These are phyloP conservation scores for Ochlodes sylvanus DNA, from an alignment of 2,888 invertebrate species.

Conservation along the genomic window DNA sequence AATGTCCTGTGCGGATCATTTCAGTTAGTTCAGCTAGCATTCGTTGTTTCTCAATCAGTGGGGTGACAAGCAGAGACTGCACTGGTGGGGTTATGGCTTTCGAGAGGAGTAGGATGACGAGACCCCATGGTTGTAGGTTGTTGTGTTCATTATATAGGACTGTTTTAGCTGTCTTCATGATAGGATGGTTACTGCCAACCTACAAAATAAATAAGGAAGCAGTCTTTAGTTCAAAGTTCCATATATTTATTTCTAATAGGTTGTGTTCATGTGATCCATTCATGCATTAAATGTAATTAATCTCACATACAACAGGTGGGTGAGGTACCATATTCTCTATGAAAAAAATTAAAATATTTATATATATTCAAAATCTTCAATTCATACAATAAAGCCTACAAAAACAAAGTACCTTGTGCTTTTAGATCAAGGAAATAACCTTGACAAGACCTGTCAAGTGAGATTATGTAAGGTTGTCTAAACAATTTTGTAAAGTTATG, in stretches of 20 bases:
- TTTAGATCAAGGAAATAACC: constrained; percentile 53
- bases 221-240: neutral
- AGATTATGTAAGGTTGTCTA: neutral
- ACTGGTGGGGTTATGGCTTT: constrained; percentile 88
- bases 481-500: neutral
- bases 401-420: constrained; percentile 30
- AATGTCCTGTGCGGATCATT: constrained; percentile 94
- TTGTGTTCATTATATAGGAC: constrained; percentile 92
- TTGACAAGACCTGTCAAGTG: constrained; percentile 41
- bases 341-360: no score
- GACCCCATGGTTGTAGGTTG: constrained; percentile 94
- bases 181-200: constrained; percentile 94
- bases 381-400: neutral
- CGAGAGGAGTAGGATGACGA: constrained; percentile 92
- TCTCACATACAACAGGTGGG: no score
- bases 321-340: no score
- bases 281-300: no score
- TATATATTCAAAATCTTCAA: no score
- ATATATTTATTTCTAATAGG: no score
- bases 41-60: constrained; percentile 81
- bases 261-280: no score
- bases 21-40: constrained; percentile 89
- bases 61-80: constrained; percentile 81
- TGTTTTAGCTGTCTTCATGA: constrained; percentile 93
- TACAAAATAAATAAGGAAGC: constrained; percentile 47